Evolutionary conservation across 2,888 invertebrate genomes (phyloP), one percentile per base, ranked within the genome.

Genomic region (Argyra leucocephala): DNA sequence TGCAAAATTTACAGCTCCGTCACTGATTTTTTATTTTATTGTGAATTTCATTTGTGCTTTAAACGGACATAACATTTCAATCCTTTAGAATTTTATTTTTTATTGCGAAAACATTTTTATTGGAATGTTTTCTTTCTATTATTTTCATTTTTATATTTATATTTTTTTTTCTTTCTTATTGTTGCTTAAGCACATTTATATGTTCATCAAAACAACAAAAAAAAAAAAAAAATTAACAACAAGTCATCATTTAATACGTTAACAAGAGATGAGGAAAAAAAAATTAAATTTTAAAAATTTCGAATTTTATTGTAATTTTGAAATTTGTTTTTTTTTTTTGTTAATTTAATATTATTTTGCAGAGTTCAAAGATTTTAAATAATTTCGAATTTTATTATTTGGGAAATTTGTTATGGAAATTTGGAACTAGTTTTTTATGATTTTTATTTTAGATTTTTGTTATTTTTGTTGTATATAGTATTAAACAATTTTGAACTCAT

Each of bases 1-100:
- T n/a, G n/a, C n/a, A n/a, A n/a, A n/a, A n/a, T n/a, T n/a, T n/a
- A n/a, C n/a, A n/a, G n/a, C n/a, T n/a, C n/a, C n/a, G n/a, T n/a
- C n/a, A n/a, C n/a, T n/a, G n/a, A n/a, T n/a, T n/a, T n/a, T n/a
- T 48, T 48, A 12, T 48, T 15, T 48, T 48, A 12, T 48, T 48
- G n/a, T 48, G 18, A 48, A 48, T 18, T 31, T 48, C 48, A 18
- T 48, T 48, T 18, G 48, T 18, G 48, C 18, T 48, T 48, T 48
- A 48, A 48, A 48, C 48, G 48, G 48, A 48, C 48, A 48, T 48
- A 48, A 48, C 48, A 48, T 48, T 48, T 48, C 48, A 48, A 48
- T 48, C 48, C 48, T 48, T 48, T 48, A 18, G 48, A 48, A 48
- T 18, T 15, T 18, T 18, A 48, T n/a, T n/a, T 48, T 48, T 48